Evolutionary conservation across 2,797 vertebrate species (phyloP), one percentile per base, ranked within the genome.

Genomic region (Zenarchopterus dispar): DNA sequence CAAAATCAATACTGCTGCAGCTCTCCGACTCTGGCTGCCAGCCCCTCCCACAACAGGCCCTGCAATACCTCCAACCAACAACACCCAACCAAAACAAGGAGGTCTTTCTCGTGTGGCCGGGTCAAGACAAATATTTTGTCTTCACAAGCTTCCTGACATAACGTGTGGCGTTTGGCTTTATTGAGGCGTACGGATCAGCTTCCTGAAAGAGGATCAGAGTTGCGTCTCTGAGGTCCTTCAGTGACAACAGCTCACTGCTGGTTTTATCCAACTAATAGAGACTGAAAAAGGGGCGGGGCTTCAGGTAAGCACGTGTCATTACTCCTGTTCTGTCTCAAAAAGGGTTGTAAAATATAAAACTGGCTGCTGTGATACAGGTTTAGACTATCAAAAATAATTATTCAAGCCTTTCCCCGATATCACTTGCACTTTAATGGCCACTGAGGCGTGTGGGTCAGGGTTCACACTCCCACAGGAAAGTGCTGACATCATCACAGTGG

Each of bases 1-100:
- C 79, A 81, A 89, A 89, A 89, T 89, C 90, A 91, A 91, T 90
- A 88, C 52, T 1, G 50, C 82, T 85, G 87, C 86, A 78, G 87
- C 70, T 33, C 76, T 71, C 66, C 57, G 67, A 61, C 75, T 73
- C 57, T 15, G 62, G 51, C 51, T 44, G 1, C 59, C 45, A 9
- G 17, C 61, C 70, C 68, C 75, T 50, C 80, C 67, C 67, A 53
- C 4, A 10, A 51, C 31, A 0, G 56, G 52, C 57, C 50, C 77
- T 53, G 70, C 79, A 61, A 58, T n/a, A 68, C 52, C 67, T 58
- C 77, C 64, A 70, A 13, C 60, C 59, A 44, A 9, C 66, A 51
- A 53, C 76, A 65, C 3, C 46, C 42, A 33, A 58, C 28, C 44
- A 69, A 41, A n/a, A 50, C 43, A 67, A 28, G 26, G 23, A 61